Evolutionary conservation across 2,797 vertebrate genomes (phyloP).

Genomic region (Cichlasoma orientale): DNA sequence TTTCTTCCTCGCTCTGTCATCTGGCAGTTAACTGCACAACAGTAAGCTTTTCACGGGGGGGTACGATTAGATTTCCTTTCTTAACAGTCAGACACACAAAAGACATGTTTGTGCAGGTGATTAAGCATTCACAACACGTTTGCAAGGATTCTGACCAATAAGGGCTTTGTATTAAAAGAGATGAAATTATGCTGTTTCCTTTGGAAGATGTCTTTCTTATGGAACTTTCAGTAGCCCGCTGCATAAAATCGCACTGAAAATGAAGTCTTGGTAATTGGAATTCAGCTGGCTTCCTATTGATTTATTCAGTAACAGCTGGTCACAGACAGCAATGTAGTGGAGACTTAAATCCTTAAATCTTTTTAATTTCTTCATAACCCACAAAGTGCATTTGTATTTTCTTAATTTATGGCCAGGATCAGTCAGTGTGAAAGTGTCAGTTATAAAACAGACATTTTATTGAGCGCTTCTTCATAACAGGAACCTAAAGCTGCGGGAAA

Average conservation of each 20-base stretch:
- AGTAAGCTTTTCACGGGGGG: constrained; percentile 37
- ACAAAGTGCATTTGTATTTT: constrained; percentile 45
- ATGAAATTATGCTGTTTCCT: background rate
- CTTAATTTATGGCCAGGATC: constrained; percentile 43
- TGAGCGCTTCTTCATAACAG: constrained; percentile 14
- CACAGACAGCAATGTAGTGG: constrained; percentile 48
- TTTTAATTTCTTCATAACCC: constrained; percentile 49
- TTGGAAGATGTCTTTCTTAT: background rate
- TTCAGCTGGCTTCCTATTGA: constrained; percentile 48
- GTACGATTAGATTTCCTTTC: constrained; percentile 33
- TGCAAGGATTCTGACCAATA: constrained; percentile 1
- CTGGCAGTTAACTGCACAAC: constrained; percentile 61
- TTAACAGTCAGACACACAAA: constrained; percentile 19
- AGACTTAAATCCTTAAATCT: constrained; percentile 58
- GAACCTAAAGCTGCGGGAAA: constrained; percentile 1
- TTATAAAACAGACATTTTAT: constrained; percentile 37
- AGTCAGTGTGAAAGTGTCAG: constrained; percentile 38
- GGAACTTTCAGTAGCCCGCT: constrained; percentile 9
- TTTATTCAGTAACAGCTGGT: constrained; percentile 65
- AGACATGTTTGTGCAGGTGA: constrained; percentile 18
- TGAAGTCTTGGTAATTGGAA: constrained; percentile 38
- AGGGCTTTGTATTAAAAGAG: constrained; percentile 14
- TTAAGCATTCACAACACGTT: constrained; percentile 32
- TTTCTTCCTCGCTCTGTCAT: constrained; percentile 46
- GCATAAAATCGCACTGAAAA: constrained; percentile 39